phyloP scores from a whole-genome alignment of 2,888 invertebrate species.

The Tinea semifulvella region DNA sequence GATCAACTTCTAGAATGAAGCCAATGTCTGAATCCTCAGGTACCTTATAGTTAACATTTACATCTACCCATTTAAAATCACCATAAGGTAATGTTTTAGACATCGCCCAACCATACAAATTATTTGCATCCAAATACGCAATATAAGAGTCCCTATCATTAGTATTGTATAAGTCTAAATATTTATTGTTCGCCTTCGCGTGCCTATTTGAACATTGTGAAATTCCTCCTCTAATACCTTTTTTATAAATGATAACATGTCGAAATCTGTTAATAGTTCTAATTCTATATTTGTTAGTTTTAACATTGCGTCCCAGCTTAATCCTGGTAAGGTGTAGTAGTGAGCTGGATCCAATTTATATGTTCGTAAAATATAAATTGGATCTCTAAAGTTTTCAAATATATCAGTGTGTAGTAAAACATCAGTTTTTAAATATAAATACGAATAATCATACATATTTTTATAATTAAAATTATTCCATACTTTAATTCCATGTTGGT shows the following conservation, averaged over 20 bases:
- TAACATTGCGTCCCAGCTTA: constrained; percentile 25
- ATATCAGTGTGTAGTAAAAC: constrained; percentile 28
- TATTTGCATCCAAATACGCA: constrained; percentile 30
- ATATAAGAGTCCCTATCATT: constrained; percentile 23
- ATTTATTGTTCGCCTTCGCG: constrained; percentile 29
- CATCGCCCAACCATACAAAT: constrained; percentile 33
- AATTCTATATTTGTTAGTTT: constrained; percentile 19
- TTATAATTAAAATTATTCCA: constrained; percentile 25
- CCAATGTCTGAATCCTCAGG: constrained; percentile 18
- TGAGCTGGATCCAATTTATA: constrained; percentile 21
- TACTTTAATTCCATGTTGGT: constrained; percentile 23
- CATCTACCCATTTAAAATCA: too few relatives aligned
- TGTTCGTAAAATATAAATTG: too few relatives aligned
- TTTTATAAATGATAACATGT: constrained; percentile 21
- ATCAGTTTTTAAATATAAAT: constrained; percentile 29
- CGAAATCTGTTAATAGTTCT: constrained; percentile 21
- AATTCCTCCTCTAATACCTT: constrained; percentile 21
- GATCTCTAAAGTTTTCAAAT: constrained; percentile 30
- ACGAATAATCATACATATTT: constrained; percentile 26
- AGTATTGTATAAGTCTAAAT: constrained; percentile 23
- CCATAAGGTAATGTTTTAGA: constrained; percentile 25
- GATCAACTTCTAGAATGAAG: constrained; percentile 28
- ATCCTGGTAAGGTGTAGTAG: constrained; percentile 18
- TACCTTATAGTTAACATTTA: constrained; percentile 16
- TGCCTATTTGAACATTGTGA: constrained; percentile 24